Evolutionary conservation across 2,113 vertebrate species (phyloP).

Genomic region (Chloebia gouldiae): DNA sequence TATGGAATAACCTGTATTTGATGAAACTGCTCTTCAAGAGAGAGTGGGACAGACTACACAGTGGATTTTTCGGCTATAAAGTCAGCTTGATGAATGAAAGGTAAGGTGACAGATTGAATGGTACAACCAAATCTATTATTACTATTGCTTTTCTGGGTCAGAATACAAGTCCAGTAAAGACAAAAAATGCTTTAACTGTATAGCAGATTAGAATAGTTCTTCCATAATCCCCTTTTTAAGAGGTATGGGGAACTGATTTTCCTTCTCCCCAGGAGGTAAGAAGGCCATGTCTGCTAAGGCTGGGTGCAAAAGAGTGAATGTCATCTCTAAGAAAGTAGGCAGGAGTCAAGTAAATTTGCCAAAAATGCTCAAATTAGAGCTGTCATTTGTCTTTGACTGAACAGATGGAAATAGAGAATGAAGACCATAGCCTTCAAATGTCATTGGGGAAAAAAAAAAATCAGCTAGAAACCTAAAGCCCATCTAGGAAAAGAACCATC

Average conservation of each 20-base stretch:
- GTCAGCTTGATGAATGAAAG: neutral
- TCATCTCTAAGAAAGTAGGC: neutral
- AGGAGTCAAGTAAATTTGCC: neutral
- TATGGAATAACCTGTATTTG: neutral
- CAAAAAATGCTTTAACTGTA: neutral
- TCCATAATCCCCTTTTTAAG: neutral
- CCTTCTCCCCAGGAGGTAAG: neutral
- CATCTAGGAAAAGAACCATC: neutral
- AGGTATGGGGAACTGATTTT: neutral
- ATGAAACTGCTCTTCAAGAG: neutral
- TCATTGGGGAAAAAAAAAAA: neutral
- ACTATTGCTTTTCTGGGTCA: neutral
- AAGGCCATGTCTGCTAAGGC: neutral
- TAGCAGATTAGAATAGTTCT: neutral
- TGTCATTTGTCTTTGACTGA: neutral
- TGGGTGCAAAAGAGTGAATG: neutral
- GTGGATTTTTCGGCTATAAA: neutral
- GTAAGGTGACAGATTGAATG: neutral
- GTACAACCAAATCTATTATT: neutral
- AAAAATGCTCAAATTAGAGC: neutral
- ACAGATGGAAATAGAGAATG: neutral
- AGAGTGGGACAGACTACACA: neutral
- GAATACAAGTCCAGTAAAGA: neutral
- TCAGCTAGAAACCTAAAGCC: neutral
- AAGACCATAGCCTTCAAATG: neutral